Conservation (phyloP, 2,113 vertebrate species). For the Tichodroma muraria region DNA sequence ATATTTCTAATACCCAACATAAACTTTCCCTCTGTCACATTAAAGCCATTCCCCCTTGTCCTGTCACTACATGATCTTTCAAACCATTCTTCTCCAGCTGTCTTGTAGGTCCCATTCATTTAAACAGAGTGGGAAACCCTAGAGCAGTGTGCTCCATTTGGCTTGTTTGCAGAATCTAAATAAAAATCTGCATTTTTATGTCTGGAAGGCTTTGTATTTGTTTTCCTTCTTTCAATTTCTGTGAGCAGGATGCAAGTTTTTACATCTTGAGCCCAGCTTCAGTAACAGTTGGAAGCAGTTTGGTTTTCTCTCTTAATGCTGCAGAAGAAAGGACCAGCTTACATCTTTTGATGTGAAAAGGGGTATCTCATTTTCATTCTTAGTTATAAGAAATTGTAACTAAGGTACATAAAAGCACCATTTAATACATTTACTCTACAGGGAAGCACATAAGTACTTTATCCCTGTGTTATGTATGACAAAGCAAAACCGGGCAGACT, state of each 20-base stretch:
- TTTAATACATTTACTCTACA: background rate
- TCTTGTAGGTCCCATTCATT: background rate
- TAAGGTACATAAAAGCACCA: background rate
- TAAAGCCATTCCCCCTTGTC: background rate
- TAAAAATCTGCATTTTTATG: background rate
- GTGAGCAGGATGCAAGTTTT: background rate
- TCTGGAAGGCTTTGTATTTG: background rate
- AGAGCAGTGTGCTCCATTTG: background rate
- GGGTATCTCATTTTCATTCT: background rate
- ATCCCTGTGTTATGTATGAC: background rate
- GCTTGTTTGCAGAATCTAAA: background rate
- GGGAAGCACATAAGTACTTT: background rate
- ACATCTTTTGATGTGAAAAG: background rate
- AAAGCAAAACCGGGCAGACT: background rate
- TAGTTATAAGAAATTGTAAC: background rate
- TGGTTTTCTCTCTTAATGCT: background rate
- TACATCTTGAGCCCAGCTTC: background rate
- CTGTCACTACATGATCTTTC: background rate
- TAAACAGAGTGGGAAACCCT: background rate
- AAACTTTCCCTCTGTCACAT: background rate
- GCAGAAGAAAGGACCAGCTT: background rate
- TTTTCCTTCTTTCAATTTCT: background rate
- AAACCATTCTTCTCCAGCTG: background rate
- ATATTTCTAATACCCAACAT: background rate
- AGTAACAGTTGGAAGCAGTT: background rate